A percentile compares a stretch with the other conserved stretches of the same genome.
Conservation (phyloP, 2,888 invertebrate genomes). For the Drosophila greeni region DNA sequence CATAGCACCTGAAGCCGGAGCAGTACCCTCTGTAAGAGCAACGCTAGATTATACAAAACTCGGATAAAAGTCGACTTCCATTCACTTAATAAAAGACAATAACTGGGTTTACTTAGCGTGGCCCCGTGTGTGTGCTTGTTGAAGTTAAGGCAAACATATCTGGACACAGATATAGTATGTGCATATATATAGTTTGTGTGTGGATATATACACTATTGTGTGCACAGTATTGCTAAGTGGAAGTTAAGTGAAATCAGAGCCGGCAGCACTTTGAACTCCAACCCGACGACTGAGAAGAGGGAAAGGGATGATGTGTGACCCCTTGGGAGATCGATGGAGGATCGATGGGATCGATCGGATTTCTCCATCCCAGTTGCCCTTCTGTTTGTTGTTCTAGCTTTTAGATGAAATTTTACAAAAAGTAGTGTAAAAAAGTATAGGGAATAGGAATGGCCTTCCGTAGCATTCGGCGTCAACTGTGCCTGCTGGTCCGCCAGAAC, state of each 20-base stretch:
- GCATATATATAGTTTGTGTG: slow-evolving; percentile 6
- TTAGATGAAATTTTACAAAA: slow-evolving; percentile 1
- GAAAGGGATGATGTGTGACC: background rate
- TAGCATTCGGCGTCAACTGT: slow-evolving; percentile 44
- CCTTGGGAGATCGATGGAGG: slow-evolving; percentile 5
- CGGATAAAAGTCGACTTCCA: slow-evolving; percentile 56
- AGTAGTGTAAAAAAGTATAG: background rate
- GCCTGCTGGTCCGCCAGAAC: slow-evolving; percentile 82
- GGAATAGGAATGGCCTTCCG: slow-evolving; percentile 36
- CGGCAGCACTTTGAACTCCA: slow-evolving; percentile 43
- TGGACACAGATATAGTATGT: slow-evolving; percentile 10
- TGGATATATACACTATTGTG: slow-evolving; percentile 9
- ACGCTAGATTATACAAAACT: slow-evolving; percentile 24
- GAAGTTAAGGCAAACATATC: slow-evolving; percentile 47
- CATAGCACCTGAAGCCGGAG: background rate
- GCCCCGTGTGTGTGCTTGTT: slow-evolving; percentile 29
- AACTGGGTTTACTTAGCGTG: slow-evolving; percentile 55
- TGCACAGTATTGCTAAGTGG: slow-evolving; percentile 30
- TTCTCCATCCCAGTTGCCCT: slow-evolving; percentile 11
- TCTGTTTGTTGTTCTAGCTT: slow-evolving; percentile 19
- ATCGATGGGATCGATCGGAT: slow-evolving; percentile 6
- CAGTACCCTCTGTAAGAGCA: slow-evolving; percentile 10
- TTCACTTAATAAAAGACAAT: slow-evolving; percentile 67
- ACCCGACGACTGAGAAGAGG: too few relatives aligned
- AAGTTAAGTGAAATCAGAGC: slow-evolving; percentile 40